A percentile compares a stretch with the other conserved stretches of the same genome.
Conservation (phyloP, 37 sponge, comb jelly and placozoan genomes). For the Chondrilla cf. caribensis region DNA sequence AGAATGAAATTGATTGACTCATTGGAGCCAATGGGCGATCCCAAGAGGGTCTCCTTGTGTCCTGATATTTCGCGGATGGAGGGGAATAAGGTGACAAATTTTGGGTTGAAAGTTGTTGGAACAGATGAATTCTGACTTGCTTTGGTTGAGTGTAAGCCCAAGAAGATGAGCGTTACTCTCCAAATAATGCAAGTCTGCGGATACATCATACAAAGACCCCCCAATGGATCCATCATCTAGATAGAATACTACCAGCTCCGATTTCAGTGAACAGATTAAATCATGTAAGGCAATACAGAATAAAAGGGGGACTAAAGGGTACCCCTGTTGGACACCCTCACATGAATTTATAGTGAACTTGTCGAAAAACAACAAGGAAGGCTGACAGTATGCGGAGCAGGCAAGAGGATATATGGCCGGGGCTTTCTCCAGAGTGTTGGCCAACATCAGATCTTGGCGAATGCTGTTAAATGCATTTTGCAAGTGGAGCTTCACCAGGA, state of each 20-base stretch:
- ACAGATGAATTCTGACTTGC: neutral
- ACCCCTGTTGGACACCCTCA: conserved; percentile 5
- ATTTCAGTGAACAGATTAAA: neutral
- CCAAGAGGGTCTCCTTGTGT: neutral
- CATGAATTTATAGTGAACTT: neutral
- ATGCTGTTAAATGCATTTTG: conserved; percentile 1
- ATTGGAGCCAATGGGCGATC: neutral
- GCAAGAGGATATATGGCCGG: neutral
- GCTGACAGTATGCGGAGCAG: neutral
- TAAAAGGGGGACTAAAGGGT: neutral
- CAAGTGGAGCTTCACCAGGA: neutral
- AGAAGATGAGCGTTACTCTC: neutral
- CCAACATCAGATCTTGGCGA: neutral
- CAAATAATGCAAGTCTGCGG: neutral
- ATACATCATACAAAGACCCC: neutral
- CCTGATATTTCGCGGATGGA: neutral
- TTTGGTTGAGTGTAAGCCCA: neutral
- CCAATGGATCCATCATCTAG: neutral
- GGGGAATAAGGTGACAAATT: neutral
- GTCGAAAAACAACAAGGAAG: neutral
- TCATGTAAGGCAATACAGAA: neutral
- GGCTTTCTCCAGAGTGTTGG: neutral
- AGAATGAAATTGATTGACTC: neutral
- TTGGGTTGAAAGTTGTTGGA: neutral
- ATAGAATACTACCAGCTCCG: neutral